Percentiles rank a stretch among this genome's conserved stretches.
phyloP scores from a whole-genome alignment of 2,888 invertebrate species.

The Drosophila tripunctata region DNA sequence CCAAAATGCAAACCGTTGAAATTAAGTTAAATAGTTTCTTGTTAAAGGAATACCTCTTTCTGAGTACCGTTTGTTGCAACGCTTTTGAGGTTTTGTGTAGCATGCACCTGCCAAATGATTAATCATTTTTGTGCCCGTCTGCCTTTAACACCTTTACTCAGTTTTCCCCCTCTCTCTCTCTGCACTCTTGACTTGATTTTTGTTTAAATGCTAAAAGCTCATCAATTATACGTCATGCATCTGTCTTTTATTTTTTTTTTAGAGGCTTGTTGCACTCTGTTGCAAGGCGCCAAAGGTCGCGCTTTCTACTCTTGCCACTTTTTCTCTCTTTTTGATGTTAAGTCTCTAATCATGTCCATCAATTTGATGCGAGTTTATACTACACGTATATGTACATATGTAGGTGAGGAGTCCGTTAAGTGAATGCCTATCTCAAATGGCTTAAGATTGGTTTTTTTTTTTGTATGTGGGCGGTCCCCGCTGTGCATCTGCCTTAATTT shows the following conservation, averaged over 20 bases:
- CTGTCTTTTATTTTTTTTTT: constrained; percentile 50
- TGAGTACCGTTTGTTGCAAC: constrained; percentile 56
- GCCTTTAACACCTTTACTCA: constrained; percentile 63
- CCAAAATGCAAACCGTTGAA: constrained; percentile 70
- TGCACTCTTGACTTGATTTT: constrained; percentile 34
- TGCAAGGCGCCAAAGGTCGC: constrained; percentile 73
- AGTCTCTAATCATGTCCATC: constrained; percentile 79
- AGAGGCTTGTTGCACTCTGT: constrained; percentile 36
- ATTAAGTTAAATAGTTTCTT: constrained; percentile 80
- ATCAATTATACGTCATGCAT: constrained; percentile 76
- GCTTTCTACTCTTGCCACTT: constrained; percentile 68
- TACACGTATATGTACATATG: constrained; percentile 4
- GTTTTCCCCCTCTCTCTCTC: neutral
- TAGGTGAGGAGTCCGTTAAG: constrained; percentile 15
- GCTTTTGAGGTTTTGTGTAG: neutral
- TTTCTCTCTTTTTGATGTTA: constrained; percentile 40
- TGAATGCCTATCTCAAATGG: constrained; percentile 17
- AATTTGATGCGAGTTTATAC: constrained; percentile 61
- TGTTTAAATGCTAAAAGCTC: constrained; percentile 77
- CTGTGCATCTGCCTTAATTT: constrained; percentile 21
- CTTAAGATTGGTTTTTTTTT: constrained; percentile 2
- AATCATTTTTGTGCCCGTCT: constrained; percentile 74
- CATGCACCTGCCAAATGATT: constrained; percentile 82
- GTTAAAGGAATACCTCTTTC: constrained; percentile 70
- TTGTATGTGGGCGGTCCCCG: constrained; percentile 44